Percentiles rank a stretch among this genome's conserved stretches.
These are phyloP conservation scores for Panurus biarmicus DNA, from an alignment of 2,113 vertebrate genomes.

Conservation along the genomic window DNA sequence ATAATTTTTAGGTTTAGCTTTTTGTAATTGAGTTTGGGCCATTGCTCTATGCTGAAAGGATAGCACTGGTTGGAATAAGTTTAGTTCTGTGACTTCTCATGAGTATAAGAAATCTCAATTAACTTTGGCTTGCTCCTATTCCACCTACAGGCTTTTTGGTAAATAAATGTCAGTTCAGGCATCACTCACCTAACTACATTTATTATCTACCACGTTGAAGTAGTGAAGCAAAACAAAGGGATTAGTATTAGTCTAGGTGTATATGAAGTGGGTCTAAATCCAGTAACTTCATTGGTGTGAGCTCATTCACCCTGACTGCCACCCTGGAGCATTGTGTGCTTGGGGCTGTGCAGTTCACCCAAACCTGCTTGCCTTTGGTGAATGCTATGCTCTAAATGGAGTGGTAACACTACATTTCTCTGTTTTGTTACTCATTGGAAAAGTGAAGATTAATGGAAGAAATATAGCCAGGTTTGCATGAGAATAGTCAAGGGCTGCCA, in stretches of 20 bases:
- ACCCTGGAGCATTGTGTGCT: neutral
- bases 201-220: neutral
- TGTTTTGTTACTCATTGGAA: neutral
- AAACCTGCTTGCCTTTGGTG: neutral
- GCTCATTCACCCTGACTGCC: neutral
- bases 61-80: neutral
- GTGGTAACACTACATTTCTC: neutral
- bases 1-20: neutral
- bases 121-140: neutral
- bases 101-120: neutral
- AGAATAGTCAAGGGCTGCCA: neutral
- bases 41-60: neutral
- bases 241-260: neutral
- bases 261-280: neutral
- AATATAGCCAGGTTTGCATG: neutral
- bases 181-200: neutral
- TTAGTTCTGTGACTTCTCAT: neutral
- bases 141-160: neutral
- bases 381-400: neutral
- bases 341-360: neutral
- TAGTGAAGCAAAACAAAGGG: neutral
- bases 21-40: neutral
- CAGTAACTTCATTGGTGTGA: neutral
- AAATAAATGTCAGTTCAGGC: neutral
- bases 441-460: neutral